Evolutionary conservation across 2,113 vertebrate species (phyloP).

Genomic region (Bothrops jararaca): DNA sequence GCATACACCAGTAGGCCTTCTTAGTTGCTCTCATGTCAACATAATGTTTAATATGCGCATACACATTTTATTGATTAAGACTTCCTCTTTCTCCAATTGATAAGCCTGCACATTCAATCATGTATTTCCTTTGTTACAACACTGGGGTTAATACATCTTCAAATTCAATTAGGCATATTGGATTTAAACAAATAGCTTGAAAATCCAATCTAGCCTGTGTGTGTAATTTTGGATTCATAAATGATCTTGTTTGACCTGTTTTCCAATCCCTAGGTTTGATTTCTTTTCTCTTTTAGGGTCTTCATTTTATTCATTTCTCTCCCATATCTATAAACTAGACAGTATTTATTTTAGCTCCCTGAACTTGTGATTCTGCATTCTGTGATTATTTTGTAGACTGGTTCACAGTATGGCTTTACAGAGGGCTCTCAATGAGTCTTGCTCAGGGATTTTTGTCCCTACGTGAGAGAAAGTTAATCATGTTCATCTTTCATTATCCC

Average conservation of each 20-base stretch:
- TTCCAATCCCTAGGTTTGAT: not conserved
- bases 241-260: not conserved
- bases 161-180: not conserved
- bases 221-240: not conserved
- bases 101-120: conserved; percentile 7
- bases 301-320: not conserved
- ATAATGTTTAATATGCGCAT: not conserved
- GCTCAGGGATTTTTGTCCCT: not conserved
- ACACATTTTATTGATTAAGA: not conserved
- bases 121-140: not conserved
- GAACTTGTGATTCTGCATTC: not conserved
- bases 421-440: not conserved
- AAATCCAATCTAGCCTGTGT: not conserved
- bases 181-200: not conserved
- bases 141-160: not conserved
- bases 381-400: not conserved
- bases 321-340: not conserved
- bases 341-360: not conserved
- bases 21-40: not conserved
- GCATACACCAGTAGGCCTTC: no score
- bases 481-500: not conserved
- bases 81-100: conserved; percentile 15
- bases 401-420: not conserved
- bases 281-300: not conserved
- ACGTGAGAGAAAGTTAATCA: not conserved